Base-by-base conservation (phyloP, 2,113 vertebrate genomes). In the Pardalotus punctatus region DNA sequence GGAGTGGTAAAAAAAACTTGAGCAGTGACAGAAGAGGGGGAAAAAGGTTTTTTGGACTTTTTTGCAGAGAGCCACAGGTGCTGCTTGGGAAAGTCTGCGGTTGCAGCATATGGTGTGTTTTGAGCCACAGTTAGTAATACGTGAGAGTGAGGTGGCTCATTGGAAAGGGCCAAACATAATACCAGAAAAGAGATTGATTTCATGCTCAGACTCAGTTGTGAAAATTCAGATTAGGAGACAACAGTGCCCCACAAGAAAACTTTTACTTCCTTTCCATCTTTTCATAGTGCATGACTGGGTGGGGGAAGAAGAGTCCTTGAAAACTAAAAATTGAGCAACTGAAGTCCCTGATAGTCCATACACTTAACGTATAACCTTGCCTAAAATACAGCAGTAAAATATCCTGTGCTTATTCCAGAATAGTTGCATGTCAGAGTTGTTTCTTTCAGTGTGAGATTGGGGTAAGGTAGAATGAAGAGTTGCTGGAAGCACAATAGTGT, bases 341-440 rank as follows among this genome's bases (percentile, higher is more conserved):
- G 58, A 95, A 97, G 35, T 65, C 29, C 65, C 27, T 82, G 20
- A 14, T 87, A 88, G 60, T 81, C 86, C 15, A 3, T 71, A 21
- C 88, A 66, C 51, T 72, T 94, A 79, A 82, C 76, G 91, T 40
- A 77, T 10, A 56, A 42, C 29, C 25, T 86, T 95, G 40, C 51
- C 62, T 72, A 84, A 65, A 95, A 94, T 51, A 93, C 25, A 93
- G 13, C 86, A 83, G 60, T 76, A 88, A 96, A 97, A 61, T 57
- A 86, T 25, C 10, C 4, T 21, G 23, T 73, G 42, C 47, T 74
- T 81, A 9, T 66, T 47, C 72, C 61, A 45, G 64, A 74, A 40
- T 14, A 56, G 45, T 29, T 88, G 33, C 27, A 20, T 66, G 20
- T 86, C 33, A 86, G 9, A 43, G 45, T 22, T 66, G 25, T 33